Base-by-base conservation (phyloP, 92 coral and sea anemone genomes). In the Umimayanthus kanabou region DNA sequence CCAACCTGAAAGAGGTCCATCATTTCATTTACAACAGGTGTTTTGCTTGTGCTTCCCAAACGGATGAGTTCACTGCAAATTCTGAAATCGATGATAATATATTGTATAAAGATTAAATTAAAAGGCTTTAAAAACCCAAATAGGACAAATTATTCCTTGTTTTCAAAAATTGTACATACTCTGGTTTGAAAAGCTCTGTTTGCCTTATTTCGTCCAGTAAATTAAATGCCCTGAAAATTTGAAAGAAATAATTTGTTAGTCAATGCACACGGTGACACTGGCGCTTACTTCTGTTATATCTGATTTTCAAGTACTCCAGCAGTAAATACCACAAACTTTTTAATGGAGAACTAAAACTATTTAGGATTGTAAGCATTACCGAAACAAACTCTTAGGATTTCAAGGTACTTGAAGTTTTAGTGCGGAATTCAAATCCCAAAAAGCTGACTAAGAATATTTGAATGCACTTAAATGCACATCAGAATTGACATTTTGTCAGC, bases 141-240 rank as follows among this genome's bases (percentile, higher is more conserved):
- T 16, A 61, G 26, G 69, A 61, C n/a, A 61, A 20, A 61, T 61
- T 25, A 3, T 61, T 61, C 58, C 58, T 71, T 26, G 6, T 40
- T 15, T 40, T 39, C 53, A 76, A 26, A 72, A 28, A 43, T 0
- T 0, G 53, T 55, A 33, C 75, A 69, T 82, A 82, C 86, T 14
- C 72, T 0, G 86, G 25, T 69, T 82, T 82, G 13, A 82, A 42
- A 42, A 82, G 86, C 9, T 70, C 86, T 53, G 73, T 40, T 37
- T 39, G 86, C 61, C 42, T 82, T n/a, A 82, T 69, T 82, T 82
- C 86, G 6, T 82, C 77, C 76, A 61, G 29, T 30, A 82, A 61
- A 26, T 70, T 39, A 82, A 82, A 82, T 39, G 86, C 86, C 86
- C 86, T 82, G 72, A 20, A 58, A 61, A 53, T 13, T 57, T 61